Percentiles rank a stretch among this genome's conserved stretches.
phyloP scores from a whole-genome alignment of 2,888 invertebrate species.

The Papilio elwesi region DNA sequence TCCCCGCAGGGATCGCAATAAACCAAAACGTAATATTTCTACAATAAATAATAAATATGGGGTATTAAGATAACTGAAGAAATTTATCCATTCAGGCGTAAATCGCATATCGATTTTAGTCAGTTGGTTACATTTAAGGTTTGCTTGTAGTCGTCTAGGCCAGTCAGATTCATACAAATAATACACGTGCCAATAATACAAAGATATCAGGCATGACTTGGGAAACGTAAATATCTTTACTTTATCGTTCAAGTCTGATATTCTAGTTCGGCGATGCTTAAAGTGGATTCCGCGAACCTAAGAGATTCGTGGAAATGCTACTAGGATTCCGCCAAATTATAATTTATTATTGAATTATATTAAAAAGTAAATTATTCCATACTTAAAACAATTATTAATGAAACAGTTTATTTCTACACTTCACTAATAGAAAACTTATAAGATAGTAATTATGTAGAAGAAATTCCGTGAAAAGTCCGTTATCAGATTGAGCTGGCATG shows the following conservation, averaged over 20 bases:
- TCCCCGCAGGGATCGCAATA: conserved; percentile 53
- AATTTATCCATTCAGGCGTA: conserved; percentile 6
- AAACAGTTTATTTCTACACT: not conserved
- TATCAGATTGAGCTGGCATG: not conserved
- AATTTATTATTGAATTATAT: no score
- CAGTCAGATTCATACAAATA: no score
- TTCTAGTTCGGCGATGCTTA: no score
- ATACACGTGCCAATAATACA: no score
- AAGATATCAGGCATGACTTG: no score
- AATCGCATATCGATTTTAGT: not conserved
- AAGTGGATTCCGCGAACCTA: no score
- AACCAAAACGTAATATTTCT: conserved; percentile 45
- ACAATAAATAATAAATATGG: conserved; percentile 33
- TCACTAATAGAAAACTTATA: not conserved
- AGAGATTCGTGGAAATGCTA: no score
- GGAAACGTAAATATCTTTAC: no score
- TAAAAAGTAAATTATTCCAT: no score
- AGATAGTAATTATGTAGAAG: not conserved
- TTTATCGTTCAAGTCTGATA: no score
- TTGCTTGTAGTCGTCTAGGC: not conserved
- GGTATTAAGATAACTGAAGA: conserved; percentile 33
- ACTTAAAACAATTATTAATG: no score
- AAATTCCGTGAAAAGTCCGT: not conserved
- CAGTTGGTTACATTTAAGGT: not conserved
- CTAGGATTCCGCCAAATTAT: no score